phyloP scores from a whole-genome alignment of 2,797 vertebrate genomes.

The Melanotaenia parkinsoni region DNA sequence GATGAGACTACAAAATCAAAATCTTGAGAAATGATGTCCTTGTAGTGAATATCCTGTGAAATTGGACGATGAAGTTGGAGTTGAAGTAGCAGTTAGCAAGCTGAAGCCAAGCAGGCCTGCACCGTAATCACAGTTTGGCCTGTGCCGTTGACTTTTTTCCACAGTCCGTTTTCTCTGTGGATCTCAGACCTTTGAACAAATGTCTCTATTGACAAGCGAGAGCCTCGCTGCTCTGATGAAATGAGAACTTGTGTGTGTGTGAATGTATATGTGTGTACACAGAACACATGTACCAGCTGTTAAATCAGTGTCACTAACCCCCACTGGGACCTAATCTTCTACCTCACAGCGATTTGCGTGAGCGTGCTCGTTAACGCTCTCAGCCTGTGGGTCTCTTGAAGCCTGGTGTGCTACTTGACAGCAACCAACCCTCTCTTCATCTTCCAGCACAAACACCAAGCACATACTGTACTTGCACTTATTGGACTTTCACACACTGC shows the following conservation, averaged over 20 bases:
- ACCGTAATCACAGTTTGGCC: conserved; percentile 38
- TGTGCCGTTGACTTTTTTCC: conserved; percentile 5
- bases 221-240: conserved; percentile 57
- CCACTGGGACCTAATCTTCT: conserved; percentile 71
- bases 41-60: conserved; percentile 18
- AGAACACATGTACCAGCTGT: conserved; percentile 68
- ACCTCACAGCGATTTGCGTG: conserved; percentile 50
- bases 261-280: conserved; percentile 20
- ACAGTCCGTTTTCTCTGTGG: conserved; percentile 34
- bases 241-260: conserved; percentile 22
- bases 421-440: conserved; percentile 40
- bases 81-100: conserved; percentile 10
- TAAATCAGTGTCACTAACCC: conserved; percentile 72
- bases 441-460: conserved; percentile 29
- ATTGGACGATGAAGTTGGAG: conserved; percentile 7
- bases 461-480: conserved; percentile 7
- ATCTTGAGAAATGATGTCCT: conserved; percentile 12
- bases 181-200: conserved; percentile 60
- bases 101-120: conserved; percentile 9
- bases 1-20: conserved; percentile 25
- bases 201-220: conserved; percentile 64
- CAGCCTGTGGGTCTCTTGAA: conserved; percentile 51
- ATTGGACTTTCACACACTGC: conserved; percentile 1
- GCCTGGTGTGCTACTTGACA: conserved; percentile 66
- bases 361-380: conserved; percentile 43